phyloP scores from a whole-genome alignment of 2,113 vertebrate species.

The Seriola quinqueradiata region DNA sequence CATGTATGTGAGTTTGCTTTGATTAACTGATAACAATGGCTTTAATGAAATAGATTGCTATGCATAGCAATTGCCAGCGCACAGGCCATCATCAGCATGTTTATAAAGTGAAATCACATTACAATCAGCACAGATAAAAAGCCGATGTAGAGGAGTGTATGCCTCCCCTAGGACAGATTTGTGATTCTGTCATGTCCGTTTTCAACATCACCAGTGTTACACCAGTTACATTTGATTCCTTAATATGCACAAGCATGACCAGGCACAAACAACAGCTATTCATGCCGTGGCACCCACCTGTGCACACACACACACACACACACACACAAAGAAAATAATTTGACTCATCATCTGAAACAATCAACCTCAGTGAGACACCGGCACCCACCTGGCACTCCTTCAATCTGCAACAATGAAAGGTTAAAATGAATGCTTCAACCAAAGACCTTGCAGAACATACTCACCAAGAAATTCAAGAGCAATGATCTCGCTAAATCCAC shows the following conservation, averaged over 20 bases:
- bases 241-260: neutral
- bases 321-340: neutral
- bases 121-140: neutral
- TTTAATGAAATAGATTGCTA: constrained; percentile 51
- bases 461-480: constrained; percentile 10
- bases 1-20: constrained; percentile 37
- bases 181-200: neutral
- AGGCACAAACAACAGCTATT: neutral
- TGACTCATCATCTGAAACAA: constrained; percentile 2
- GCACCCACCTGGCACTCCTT: neutral
- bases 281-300: neutral
- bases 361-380: neutral
- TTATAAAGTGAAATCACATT: constrained; percentile 13
- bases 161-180: neutral
- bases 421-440: neutral
- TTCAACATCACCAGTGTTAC: neutral
- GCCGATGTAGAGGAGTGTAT: neutral
- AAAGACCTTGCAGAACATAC: constrained; percentile 1
- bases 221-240: neutral
- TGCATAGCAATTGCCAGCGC: constrained; percentile 31
- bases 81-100: constrained; percentile 5
- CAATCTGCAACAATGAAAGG: neutral
- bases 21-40: constrained; percentile 46
- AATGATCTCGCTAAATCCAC: neutral
- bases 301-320: neutral